Evolutionary conservation across 2,888 invertebrate species (phyloP), one percentile per base, ranked within the genome.

Genomic region (Drosophila paracracens): DNA sequence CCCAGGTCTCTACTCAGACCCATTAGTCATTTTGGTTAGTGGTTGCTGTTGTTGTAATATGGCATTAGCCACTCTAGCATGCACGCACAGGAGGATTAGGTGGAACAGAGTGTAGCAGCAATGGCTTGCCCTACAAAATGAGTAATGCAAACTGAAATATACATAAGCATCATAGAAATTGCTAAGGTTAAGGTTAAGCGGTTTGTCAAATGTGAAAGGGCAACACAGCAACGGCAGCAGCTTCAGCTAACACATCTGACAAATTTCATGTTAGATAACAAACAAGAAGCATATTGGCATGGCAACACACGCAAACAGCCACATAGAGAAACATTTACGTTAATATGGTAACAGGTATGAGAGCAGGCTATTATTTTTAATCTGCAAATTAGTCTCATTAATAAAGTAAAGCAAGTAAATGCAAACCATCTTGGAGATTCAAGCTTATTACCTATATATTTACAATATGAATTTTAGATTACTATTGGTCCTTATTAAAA

Each of bases 151-250:
- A 67, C 82, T 83, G 74, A 82, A 85, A 80, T 88, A 85, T 78
- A 75, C 81, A 88, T 78, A 88, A 78, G 70, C 65, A 74, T 43
- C 51, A 51, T 64, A 58, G 67, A 67, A 80, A 74, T 72, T 38
- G 59, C 74, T 81, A 88, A 87, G 89, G 84, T 85, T 87, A 89
- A 85, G 84, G 89, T 74, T 86, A 85, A 89, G 87, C 81, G 87
- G 75, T 79, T 76, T 74, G 74, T 76, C 84, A 81, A 76, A 83
- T 76, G 81, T 63, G 70, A 77, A 86, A 64, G 68, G 62, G 61
- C 66, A 67, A 16, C 16, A 40, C 13, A 31, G 29, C 51, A 51
- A 31, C 51, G 43, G 36, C 62, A 62, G 38, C 38, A 56, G 56
- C 59, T 27, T 27, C 73, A 76, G 36, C 57, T 61, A 31, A 63